phyloP scores from a whole-genome alignment of 1,140 invertebrate genomes.

The Drosophila baimaii region DNA sequence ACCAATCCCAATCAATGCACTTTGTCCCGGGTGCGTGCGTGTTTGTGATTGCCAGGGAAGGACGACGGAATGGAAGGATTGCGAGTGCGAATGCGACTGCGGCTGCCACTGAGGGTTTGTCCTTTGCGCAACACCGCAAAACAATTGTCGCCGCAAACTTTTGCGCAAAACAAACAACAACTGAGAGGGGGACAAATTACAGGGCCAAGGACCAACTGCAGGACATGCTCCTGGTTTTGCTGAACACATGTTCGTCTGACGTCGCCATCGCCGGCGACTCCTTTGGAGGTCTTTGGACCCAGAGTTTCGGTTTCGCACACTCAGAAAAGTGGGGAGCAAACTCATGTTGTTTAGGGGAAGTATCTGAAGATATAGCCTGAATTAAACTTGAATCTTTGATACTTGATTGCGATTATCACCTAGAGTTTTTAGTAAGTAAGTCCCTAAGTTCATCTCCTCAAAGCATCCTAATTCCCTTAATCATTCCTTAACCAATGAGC shows the following conservation, averaged over 20 bases:
- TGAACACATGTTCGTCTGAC: slow-evolving; percentile 46
- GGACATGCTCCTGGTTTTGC: slow-evolving; percentile 57
- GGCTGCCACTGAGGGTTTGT: slow-evolving; percentile 10
- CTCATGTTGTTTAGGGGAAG: fast-evolving
- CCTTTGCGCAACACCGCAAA: slow-evolving; percentile 50
- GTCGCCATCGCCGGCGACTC: slow-evolving; percentile 23
- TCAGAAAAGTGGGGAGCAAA: not conserved
- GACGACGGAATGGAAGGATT: slow-evolving; percentile 9
- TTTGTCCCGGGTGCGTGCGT: slow-evolving; percentile 28
- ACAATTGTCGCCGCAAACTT: slow-evolving; percentile 79
- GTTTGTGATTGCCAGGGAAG: slow-evolving; percentile 27
- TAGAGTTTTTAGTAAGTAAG: not conserved
- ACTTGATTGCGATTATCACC: too few relatives aligned
- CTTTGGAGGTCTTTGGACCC: slow-evolving; percentile 17
- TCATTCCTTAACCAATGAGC: too few relatives aligned
- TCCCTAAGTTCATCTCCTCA: not conserved
- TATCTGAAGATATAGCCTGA: too few relatives aligned
- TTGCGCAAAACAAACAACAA: slow-evolving; percentile 63
- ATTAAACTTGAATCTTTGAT: too few relatives aligned
- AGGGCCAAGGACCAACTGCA: slow-evolving; percentile 39
- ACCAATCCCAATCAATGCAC: slow-evolving; percentile 38
- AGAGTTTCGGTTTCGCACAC: slow-evolving; percentile 10
- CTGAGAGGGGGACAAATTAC: slow-evolving; percentile 64
- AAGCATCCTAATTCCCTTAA: not conserved
- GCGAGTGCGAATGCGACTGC: slow-evolving; percentile 12